phyloP scores from a whole-genome alignment of 64 coral and sea anemone genomes.

The Pocillopora verrucosa region DNA sequence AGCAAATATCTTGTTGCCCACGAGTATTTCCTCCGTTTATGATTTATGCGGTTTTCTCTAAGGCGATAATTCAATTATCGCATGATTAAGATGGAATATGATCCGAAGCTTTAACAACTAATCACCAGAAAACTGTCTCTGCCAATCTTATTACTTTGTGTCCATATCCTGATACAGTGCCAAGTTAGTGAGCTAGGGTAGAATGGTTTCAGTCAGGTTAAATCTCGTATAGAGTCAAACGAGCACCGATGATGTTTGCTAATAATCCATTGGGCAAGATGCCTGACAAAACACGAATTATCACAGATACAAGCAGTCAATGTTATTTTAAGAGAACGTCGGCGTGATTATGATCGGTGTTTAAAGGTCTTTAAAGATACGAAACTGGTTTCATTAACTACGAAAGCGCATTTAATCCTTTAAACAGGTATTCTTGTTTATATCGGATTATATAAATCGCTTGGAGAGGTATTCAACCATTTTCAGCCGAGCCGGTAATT shows the following conservation, averaged over 20 bases:
- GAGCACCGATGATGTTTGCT: not conserved
- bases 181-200: not conserved
- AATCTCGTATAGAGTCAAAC: constrained; percentile 13
- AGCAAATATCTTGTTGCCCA: not conserved
- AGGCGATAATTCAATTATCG: constrained; percentile 48
- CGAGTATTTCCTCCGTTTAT: not conserved
- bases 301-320: not conserved
- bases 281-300: constrained; percentile 12
- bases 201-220: not conserved
- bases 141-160: not conserved
- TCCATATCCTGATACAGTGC: not conserved
- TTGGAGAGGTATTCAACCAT: not conserved
- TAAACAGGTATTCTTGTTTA: not conserved
- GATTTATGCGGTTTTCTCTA: constrained; percentile 12
- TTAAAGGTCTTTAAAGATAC: not conserved
- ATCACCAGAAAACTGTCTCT: not conserved
- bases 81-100: constrained; percentile 38
- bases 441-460: constrained; percentile 27
- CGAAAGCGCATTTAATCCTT: not conserved
- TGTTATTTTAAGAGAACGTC: constrained; percentile 5
- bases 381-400: not conserved
- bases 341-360: not conserved
- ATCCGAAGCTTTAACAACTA: constrained; percentile 15
- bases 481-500: not conserved
- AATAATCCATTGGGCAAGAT: not conserved